These are phyloP conservation scores for Lithophane socia DNA, from an alignment of 2,888 invertebrate genomes.

Conservation along the genomic window DNA sequence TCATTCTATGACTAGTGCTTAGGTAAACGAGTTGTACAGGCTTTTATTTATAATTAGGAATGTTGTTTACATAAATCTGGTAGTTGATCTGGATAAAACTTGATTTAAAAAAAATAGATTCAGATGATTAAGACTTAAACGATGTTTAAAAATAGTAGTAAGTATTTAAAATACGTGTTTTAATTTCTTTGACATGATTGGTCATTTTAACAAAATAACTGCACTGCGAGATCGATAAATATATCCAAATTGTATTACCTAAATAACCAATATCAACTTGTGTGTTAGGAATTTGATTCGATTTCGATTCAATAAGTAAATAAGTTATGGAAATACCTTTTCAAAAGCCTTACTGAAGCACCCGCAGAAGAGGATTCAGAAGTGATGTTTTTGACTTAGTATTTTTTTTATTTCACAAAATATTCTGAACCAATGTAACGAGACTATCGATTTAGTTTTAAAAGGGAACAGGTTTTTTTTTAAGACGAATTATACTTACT, in stretches of 20 bases:
- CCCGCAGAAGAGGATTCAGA: background rate
- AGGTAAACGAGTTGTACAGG: constrained; percentile 1
- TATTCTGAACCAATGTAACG: too few relatives aligned
- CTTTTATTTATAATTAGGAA: background rate
- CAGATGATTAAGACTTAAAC: background rate
- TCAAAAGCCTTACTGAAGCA: background rate
- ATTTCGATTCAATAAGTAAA: background rate
- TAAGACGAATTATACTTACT: background rate
- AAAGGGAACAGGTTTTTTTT: background rate
- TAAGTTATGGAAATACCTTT: background rate
- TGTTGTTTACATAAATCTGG: background rate
- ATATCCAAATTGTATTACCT: background rate
- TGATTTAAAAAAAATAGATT: constrained; percentile 9
- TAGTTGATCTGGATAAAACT: background rate
- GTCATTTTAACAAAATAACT: background rate
- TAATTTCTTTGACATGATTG: background rate
- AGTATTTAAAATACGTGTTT: background rate
- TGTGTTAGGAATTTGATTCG: too few relatives aligned
- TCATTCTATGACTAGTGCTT: background rate
- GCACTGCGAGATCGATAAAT: background rate
- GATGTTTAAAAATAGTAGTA: background rate
- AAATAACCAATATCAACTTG: background rate
- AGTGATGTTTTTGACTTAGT: background rate
- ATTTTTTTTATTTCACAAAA: background rate
- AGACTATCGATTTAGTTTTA: background rate